Evolutionary conservation across 92 coral and sea anemone species (phyloP).

Genomic region (Palythoa grandis): DNA sequence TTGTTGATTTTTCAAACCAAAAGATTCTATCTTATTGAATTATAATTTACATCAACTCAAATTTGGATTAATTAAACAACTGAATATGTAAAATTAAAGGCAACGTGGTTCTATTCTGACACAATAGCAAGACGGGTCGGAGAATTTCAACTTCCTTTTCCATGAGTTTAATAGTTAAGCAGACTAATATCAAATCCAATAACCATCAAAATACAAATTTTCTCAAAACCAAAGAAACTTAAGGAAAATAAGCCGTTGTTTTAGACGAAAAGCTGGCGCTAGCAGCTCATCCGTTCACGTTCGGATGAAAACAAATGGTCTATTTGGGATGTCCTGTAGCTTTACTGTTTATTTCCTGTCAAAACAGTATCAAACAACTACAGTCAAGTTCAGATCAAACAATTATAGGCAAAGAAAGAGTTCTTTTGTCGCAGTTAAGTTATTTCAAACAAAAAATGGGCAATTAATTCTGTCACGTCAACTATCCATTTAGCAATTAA

Average conservation of each 20-base stretch:
- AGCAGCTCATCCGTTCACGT: neutral
- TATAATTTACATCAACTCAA: conserved; percentile 36
- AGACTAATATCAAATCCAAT: too few species aligned
- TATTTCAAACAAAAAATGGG: conserved; percentile 41
- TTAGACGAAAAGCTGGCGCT: neutral
- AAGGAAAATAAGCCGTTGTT: neutral
- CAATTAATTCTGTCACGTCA: conserved; percentile 49
- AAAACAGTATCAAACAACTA: conserved; percentile 45
- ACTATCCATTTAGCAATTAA: conserved; percentile 35
- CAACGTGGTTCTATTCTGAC: conserved; percentile 34
- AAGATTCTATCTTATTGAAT: conserved; percentile 42
- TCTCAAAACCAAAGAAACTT: conserved; percentile 5
- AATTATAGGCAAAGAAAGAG: conserved; percentile 44
- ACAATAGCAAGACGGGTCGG: conserved; percentile 3
- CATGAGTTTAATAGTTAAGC: neutral
- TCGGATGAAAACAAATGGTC: conserved; percentile 5
- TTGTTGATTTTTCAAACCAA: conserved; percentile 35
- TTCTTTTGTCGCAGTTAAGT: conserved; percentile 45
- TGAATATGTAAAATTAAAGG: conserved; percentile 38
- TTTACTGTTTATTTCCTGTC: conserved; percentile 46
- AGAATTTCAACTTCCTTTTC: conserved; percentile 1
- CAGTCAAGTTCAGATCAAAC: conserved; percentile 48
- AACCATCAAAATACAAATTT: neutral
- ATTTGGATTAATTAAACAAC: conserved; percentile 41
- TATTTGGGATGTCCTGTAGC: conserved; percentile 5